Percentiles rank a stretch among this genome's conserved stretches.
Conservation (phyloP, 2,888 invertebrate species). For the Dasypogon diadema region DNA sequence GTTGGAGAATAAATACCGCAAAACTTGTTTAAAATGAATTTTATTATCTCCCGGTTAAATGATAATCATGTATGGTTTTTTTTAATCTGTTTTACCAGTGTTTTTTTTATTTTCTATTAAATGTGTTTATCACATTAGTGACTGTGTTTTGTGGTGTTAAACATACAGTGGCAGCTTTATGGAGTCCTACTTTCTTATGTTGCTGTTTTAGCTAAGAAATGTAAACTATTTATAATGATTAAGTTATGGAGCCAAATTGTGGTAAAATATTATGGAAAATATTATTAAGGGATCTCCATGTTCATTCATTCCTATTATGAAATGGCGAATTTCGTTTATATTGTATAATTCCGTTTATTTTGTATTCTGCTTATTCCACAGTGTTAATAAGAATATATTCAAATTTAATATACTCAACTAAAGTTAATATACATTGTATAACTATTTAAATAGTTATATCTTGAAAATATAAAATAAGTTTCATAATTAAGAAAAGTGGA, state of each 20-base stretch:
- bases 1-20: slow-evolving; percentile 58
- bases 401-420: no score
- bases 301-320: no score
- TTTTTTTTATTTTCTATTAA: slow-evolving; percentile 1
- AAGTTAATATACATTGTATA: no score
- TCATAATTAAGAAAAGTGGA: no score
- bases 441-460: no score
- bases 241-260: slow-evolving; percentile 16
- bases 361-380: no score
- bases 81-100: slow-evolving; percentile 28
- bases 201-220: background rate
- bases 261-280: background rate
- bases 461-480: no score
- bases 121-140: slow-evolving; percentile 6
- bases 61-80: slow-evolving; percentile 5
- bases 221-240: background rate
- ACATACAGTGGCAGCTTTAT: slow-evolving; percentile 41
- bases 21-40: slow-evolving; percentile 46
- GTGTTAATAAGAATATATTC: no score
- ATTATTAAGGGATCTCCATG: no score
- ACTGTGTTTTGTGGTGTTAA: slow-evolving; percentile 5
- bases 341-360: no score
- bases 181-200: no score
- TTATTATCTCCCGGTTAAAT: slow-evolving; percentile 12
- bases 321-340: no score